Base-by-base conservation (phyloP, 2,888 invertebrate genomes). In the Calameuta idolon region DNA sequence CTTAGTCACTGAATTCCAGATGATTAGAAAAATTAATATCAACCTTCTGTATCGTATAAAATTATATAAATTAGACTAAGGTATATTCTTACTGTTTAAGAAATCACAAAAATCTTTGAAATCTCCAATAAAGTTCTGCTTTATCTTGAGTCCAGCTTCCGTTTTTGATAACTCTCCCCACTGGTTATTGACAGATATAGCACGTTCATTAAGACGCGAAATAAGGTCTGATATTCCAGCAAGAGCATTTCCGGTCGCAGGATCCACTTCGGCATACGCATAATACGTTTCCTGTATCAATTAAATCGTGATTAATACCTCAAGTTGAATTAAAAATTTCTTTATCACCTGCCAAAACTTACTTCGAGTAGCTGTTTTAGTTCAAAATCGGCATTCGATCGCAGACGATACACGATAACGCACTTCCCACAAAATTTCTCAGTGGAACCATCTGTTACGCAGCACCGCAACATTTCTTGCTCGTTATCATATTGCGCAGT, bases 341-440 rank as follows among this genome's bases (percentile, higher is more conserved):
- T 31, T 34, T 35, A 33, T 11, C 34, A 15, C 31, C 33, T 1
- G 71, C 9, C n/a, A 34, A 33, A 77, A 84, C 92, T 92, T 91
- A 94, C 95, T 82, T 96, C 96, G 35, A 93, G 92, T n/a, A 96
- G 93, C 84, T 94, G 95, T 87, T 94, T 95, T 79, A 92, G 89
- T 79, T 95, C 96, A 71, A 97, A 92, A 15, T 92, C 91, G 82
- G 94, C 93, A 23, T 92, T 91, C 79, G 94, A 94, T 82, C 92
- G 94, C 30, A 94, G 93, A 83, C 96, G 94, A 88, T 96, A 95
- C 84, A 95, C 94, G 68, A 94, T 94, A n/a, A 96, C 92, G 89
- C 95, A 95, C 85, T 92, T 93, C 4, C 95, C 96, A 78, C 92
- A 92, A 34, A 96, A 92, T 77, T 93, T 90, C 82, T 94, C 92